These are phyloP conservation scores for Tolmerus cingulatus DNA, from an alignment of 2,888 invertebrate species.

Conservation along the genomic window DNA sequence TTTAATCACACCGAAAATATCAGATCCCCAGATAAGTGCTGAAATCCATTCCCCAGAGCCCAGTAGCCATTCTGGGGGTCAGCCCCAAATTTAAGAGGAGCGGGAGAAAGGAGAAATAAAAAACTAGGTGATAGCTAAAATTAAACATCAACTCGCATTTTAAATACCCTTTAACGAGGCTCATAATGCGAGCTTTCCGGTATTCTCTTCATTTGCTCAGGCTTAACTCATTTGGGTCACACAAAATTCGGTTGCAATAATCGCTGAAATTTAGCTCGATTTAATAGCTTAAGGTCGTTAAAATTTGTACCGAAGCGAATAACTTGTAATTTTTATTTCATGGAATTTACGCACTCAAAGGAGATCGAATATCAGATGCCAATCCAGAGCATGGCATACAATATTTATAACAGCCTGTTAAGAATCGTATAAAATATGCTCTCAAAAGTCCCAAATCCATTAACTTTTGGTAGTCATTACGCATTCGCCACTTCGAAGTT, in stretches of 20 bases:
- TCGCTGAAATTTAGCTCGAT: not conserved
- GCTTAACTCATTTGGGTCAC: not conserved
- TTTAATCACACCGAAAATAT: conserved; percentile 29
- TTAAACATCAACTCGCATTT: not conserved
- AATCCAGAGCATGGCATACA: no score
- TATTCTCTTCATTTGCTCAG: not conserved
- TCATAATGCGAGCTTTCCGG: not conserved
- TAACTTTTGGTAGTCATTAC: no score
- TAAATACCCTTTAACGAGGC: not conserved
- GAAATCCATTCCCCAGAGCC: not conserved
- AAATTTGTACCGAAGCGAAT: not conserved
- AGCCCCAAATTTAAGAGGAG: not conserved
- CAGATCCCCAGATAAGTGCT: not conserved
- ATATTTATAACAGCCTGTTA: no score
- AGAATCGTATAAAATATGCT: no score
- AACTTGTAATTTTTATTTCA: not conserved
- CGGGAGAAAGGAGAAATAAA: not conserved
- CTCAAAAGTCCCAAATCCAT: no score
- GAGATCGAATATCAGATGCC: not conserved
- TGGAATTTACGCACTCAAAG: not conserved
- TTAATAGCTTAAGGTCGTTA: not conserved
- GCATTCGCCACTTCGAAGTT: no score
- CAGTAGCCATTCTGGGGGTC: not conserved
- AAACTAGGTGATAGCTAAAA: not conserved
- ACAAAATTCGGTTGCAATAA: not conserved